These are phyloP conservation scores for Tachysurus vachellii DNA, from an alignment of 2,113 vertebrate genomes.

Conservation along the genomic window DNA sequence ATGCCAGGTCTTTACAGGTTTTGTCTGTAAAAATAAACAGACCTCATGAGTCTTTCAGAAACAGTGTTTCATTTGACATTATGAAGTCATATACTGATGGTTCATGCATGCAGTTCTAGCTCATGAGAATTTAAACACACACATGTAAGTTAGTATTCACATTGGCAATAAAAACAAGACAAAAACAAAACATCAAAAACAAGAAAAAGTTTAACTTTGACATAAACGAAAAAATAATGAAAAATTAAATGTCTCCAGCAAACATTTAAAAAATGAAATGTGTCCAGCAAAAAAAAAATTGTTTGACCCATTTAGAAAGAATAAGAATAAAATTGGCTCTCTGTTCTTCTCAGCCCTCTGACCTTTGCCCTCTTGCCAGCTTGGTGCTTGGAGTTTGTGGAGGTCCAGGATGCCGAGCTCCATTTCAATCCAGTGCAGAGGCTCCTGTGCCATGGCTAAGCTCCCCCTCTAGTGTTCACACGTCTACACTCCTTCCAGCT, in stretches of 20 bases:
- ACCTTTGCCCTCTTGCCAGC: conserved; percentile 81
- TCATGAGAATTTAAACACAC: background rate
- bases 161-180: background rate
- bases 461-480: conserved; percentile 98
- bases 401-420: conserved; percentile 22
- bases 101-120: background rate
- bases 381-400: conserved; percentile 65
- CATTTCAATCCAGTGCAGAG: conserved; percentile 63
- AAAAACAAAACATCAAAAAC: background rate
- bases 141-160: background rate
- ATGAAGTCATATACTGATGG: background rate
- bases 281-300: conserved; percentile 49
- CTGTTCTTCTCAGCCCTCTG: conserved; percentile 79
- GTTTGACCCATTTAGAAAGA: conserved; percentile 59
- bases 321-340: conserved; percentile 79
- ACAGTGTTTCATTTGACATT: background rate
- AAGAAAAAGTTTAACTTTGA: background rate
- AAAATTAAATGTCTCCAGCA: background rate
- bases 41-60: no score
- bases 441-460: conserved; percentile 82
- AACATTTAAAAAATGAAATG: background rate
- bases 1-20: background rate
- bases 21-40: background rate
- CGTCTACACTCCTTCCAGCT: conserved; percentile 64
- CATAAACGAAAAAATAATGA: conserved; percentile 46